These are phyloP conservation scores for Diglossa brunneiventris DNA, from an alignment of 2,113 vertebrate genomes.

Conservation along the genomic window DNA sequence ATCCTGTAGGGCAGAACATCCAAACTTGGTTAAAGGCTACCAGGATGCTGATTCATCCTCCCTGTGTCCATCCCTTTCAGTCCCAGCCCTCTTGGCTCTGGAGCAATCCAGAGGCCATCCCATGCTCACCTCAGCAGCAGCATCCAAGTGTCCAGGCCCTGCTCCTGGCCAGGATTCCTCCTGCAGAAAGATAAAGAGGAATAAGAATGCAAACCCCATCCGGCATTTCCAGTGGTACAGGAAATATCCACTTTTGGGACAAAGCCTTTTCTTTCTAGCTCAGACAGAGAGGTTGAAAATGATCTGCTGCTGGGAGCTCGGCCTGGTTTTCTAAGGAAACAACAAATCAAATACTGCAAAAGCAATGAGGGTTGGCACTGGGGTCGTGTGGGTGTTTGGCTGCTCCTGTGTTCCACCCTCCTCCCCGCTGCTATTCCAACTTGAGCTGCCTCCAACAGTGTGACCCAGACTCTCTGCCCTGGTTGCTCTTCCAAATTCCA, in stretches of 20 bases:
- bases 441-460: background rate
- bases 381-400: conserved; percentile 14
- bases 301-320: background rate
- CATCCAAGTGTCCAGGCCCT: accelerated
- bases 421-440: background rate
- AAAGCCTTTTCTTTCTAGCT: background rate
- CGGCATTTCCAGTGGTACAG: accelerated
- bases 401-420: background rate
- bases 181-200: background rate
- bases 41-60: background rate
- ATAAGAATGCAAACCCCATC: background rate
- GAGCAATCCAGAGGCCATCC: background rate
- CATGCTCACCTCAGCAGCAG: background rate
- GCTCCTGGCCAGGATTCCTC: background rate
- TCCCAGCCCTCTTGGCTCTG: background rate
- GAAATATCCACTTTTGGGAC: background rate
- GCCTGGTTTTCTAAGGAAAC: conserved; percentile 35
- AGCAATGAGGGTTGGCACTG: background rate
- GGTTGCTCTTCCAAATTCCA: background rate
- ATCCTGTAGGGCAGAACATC: background rate
- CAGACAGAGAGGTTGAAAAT: background rate
- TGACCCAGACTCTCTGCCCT: background rate
- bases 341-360: background rate
- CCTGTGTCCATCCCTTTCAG: background rate
- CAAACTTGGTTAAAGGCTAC: background rate